These are phyloP conservation scores for pig (Sus scrofa) DNA, from an alignment of 2,113 vertebrate species.

Conservation along the genomic window DNA sequence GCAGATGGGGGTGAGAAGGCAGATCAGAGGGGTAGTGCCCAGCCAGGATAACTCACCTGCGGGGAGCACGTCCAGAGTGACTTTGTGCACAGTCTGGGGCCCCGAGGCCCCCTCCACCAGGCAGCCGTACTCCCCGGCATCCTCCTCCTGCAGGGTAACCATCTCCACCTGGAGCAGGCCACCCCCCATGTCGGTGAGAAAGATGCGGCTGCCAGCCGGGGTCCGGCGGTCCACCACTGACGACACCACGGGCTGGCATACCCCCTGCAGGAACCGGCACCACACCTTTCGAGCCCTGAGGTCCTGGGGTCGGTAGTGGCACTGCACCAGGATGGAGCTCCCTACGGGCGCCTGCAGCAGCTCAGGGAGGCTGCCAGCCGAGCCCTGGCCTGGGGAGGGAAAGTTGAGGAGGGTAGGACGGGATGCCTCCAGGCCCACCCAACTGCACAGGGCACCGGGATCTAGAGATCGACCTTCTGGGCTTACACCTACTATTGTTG, in stretches of 20 bases:
- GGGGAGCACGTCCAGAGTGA: slow-evolving; percentile 82
- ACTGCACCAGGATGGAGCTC: slow-evolving; percentile 68
- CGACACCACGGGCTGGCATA: slow-evolving; percentile 81
- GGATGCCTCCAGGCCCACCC: background rate
- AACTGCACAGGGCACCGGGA: background rate
- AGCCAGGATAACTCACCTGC: slow-evolving; percentile 46
- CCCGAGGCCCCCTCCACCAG: slow-evolving; percentile 46
- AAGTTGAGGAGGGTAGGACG: background rate
- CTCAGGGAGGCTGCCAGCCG: background rate
- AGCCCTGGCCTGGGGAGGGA: slow-evolving; percentile 53
- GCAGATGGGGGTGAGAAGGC: no score
- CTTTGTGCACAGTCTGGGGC: slow-evolving; percentile 54
- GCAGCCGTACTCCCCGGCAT: slow-evolving; percentile 88
- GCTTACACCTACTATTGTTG: background rate
- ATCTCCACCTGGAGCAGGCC: slow-evolving; percentile 87
- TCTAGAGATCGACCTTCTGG: background rate
- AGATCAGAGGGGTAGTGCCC: no score
- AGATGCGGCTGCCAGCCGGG: background rate
- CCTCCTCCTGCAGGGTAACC: slow-evolving; percentile 74
- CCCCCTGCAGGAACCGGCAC: slow-evolving; percentile 77
- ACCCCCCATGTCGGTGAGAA: slow-evolving; percentile 79
- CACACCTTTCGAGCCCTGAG: slow-evolving; percentile 84
- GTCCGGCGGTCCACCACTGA: slow-evolving; percentile 69
- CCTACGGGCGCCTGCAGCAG: slow-evolving; percentile 1
- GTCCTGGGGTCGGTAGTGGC: slow-evolving; percentile 73